Evolutionary conservation across 1,140 invertebrate genomes (phyloP).

Genomic region (Cyclina sinensis): DNA sequence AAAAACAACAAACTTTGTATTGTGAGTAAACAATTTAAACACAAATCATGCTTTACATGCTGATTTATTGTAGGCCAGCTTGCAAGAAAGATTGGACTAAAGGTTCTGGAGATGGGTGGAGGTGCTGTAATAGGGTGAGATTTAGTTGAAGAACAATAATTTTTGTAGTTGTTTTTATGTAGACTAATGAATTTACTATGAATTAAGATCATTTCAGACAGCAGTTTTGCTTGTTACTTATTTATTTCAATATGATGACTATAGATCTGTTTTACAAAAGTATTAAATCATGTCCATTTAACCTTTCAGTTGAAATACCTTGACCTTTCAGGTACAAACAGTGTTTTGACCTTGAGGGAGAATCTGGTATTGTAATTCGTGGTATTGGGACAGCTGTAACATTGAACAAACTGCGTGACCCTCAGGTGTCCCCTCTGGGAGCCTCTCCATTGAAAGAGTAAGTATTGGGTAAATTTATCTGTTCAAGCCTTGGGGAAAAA

Average conservation of each 20-base stretch:
- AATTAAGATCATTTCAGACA: too few species aligned
- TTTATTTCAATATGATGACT: too few species aligned
- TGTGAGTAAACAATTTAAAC: too few species aligned
- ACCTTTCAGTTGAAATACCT: too few species aligned
- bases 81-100: slow-evolving; percentile 97
- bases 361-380: slow-evolving; percentile 96
- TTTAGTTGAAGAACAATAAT: background rate
- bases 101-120: slow-evolving; percentile 97
- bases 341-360: slow-evolving; percentile 98
- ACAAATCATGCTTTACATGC: too few species aligned
- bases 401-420: slow-evolving; percentile 70
- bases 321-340: slow-evolving; percentile 93
- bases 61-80: slow-evolving; percentile 96
- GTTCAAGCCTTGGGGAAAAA: background rate
- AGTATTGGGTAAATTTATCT: slow-evolving; percentile 68
- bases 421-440: slow-evolving; percentile 71
- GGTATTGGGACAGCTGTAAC: slow-evolving; percentile 95
- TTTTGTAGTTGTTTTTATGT: too few species aligned
- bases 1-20: too few species aligned
- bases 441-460: slow-evolving; percentile 84
- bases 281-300: too few species aligned
- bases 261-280: too few species aligned
- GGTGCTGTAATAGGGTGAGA: slow-evolving; percentile 95
- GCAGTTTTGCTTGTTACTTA: too few species aligned
- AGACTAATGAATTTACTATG: too few species aligned